Evolutionary conservation across 2,888 invertebrate species (phyloP).

Genomic region (Trichogramma dendrolimi): DNA sequence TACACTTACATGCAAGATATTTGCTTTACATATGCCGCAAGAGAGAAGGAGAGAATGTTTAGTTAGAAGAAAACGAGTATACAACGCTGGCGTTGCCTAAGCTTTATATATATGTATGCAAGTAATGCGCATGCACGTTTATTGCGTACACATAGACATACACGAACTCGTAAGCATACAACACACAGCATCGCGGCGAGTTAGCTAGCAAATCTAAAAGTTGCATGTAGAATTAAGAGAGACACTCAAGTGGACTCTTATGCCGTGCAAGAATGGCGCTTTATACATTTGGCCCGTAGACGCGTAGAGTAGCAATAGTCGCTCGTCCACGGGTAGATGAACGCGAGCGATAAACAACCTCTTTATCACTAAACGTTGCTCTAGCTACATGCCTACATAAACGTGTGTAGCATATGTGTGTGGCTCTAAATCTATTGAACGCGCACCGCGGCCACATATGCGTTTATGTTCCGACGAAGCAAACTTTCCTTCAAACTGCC

Average conservation of each 20-base stretch:
- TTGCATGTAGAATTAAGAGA: not conserved
- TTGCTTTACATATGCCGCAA: too few species aligned
- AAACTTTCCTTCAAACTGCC: too few species aligned
- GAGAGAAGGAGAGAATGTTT: too few species aligned
- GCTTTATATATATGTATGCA: not conserved
- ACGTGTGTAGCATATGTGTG: too few species aligned
- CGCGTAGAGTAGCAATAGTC: slow-evolving; percentile 10
- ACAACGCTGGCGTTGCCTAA: too few species aligned
- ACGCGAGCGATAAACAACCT: not conserved
- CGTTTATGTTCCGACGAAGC: too few species aligned
- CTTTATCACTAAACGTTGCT: not conserved
- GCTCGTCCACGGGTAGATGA: too few species aligned
- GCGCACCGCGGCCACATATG: too few species aligned
- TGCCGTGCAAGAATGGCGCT: slow-evolving; percentile 22
- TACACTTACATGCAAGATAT: slow-evolving; percentile 29
- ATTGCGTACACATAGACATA: slow-evolving; percentile 25
- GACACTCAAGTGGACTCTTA: not conserved
- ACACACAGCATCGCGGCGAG: slow-evolving; percentile 15
- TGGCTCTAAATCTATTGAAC: too few species aligned
- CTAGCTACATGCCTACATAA: too few species aligned
- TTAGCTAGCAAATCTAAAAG: not conserved
- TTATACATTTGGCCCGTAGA: slow-evolving; percentile 1
- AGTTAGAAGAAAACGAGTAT: too few species aligned
- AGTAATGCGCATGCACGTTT: slow-evolving; percentile 7
- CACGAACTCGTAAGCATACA: slow-evolving; percentile 22